Percentiles rank a stretch among this genome's conserved stretches.
These are phyloP conservation scores for Sardinella longiceps DNA, from an alignment of 2,797 vertebrate species.

Conservation along the genomic window DNA sequence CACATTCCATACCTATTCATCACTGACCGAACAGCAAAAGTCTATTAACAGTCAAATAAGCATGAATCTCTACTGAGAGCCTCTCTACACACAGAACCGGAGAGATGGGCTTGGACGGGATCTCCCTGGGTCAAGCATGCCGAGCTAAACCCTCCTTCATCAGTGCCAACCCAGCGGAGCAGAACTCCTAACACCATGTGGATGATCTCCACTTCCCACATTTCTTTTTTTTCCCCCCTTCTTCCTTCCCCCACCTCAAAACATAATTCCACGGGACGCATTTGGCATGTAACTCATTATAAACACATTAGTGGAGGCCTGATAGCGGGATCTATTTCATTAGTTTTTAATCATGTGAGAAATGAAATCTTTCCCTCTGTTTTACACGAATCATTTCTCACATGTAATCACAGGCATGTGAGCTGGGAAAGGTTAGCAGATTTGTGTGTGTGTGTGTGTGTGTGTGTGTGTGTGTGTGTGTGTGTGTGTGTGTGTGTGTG, in stretches of 20 bases:
- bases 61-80: background rate
- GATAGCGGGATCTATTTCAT: slow-evolving; percentile 32
- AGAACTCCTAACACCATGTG: background rate
- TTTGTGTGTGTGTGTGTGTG: too few species aligned
- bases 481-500: too few species aligned
- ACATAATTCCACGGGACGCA: background rate
- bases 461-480: too few species aligned
- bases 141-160: background rate
- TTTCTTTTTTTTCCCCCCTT: background rate
- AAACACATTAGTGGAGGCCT: background rate
- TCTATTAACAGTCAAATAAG: background rate
- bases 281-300: slow-evolving; percentile 24
- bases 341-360: slow-evolving; percentile 29
- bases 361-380: slow-evolving; percentile 28
- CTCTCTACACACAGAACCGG: background rate
- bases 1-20: too few species aligned
- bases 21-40: background rate
- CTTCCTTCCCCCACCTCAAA: background rate
- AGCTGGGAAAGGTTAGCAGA: slow-evolving; percentile 4
- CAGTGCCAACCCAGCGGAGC: background rate
- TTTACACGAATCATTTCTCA: slow-evolving; percentile 28
- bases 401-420: background rate
- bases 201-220: background rate
- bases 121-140: background rate
- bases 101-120: background rate